phyloP scores from a whole-genome alignment of 2,888 invertebrate genomes.

The Hololepta plana region DNA sequence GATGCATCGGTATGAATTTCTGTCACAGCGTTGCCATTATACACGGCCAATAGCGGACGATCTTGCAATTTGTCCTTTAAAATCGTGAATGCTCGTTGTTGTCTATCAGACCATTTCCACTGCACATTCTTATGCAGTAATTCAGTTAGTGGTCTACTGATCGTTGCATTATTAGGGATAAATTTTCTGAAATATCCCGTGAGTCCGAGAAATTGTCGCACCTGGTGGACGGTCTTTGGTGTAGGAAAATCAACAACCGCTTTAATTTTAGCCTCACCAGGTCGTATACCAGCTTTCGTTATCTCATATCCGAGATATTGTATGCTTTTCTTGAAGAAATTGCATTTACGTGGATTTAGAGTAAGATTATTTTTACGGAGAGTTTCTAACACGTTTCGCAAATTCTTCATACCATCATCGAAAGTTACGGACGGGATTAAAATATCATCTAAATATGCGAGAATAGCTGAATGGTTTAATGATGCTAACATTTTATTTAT shows the following conservation, averaged over 20 bases:
- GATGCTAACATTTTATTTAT: slow-evolving; percentile 10
- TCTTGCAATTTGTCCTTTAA: slow-evolving; percentile 1
- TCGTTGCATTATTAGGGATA: slow-evolving; percentile 7
- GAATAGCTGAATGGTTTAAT: slow-evolving; percentile 3
- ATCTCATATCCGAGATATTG: slow-evolving; percentile 1
- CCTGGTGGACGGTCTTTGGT: slow-evolving; percentile 13
- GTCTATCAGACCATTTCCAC: slow-evolving; percentile 1
- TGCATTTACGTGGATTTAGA: slow-evolving; percentile 5
- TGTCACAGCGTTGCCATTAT: slow-evolving; percentile 4
- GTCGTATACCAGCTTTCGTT: slow-evolving; percentile 5
- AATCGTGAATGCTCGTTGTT: background rate
- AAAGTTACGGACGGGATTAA: slow-evolving; percentile 4
- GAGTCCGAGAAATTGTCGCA: slow-evolving; percentile 17
- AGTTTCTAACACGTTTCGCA: slow-evolving; percentile 5
- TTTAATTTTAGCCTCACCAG: slow-evolving; percentile 12
- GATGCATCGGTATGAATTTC: slow-evolving; percentile 2
- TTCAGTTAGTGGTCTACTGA: background rate
- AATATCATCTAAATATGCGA: slow-evolving; percentile 9
- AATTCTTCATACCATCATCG: slow-evolving; percentile 3
- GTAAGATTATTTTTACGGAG: slow-evolving; percentile 1
- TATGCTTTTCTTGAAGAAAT: slow-evolving; percentile 1
- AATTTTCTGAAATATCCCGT: slow-evolving; percentile 15
- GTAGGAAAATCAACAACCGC: slow-evolving; percentile 13
- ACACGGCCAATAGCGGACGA: slow-evolving; percentile 3
- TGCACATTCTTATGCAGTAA: background rate